Base-by-base conservation (phyloP, 2,797 vertebrate species). In the Trachurus trachurus region DNA sequence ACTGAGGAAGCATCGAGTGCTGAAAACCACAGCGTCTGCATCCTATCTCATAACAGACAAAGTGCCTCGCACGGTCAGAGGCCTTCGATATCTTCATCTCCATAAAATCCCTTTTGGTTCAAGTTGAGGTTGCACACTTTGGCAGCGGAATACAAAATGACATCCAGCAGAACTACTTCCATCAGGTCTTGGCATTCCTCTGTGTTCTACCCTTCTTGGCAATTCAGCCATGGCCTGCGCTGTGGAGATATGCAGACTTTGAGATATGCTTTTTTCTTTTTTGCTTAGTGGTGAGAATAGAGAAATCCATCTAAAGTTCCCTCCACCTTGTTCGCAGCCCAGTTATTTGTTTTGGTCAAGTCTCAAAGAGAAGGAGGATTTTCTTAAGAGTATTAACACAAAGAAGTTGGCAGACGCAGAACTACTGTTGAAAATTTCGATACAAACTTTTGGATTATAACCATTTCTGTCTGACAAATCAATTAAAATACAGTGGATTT, bases 61-160 rank as follows among this genome's bases (percentile, higher is more conserved):
- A 71, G 76, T 42, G 68, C 65, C 62, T 54, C 70, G 68, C 45
- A 7, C 22, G 53, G 87, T 85, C 78, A 83, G 78, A 77, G 59
- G 65, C 69, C 77, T 68, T 40, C 57, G 2, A 65, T 76, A 87
- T 85, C 60, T 83, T 61, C 74, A 81, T 84, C 80, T 78, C 78
- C 79, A 75, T 70, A 29, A 87, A 86, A 81, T 74, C 85, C 85
- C 74, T 58, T 49, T 76, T 50, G 85, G 89, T 89, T 84, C 71
- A 44, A 68, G 71, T 71, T 8, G 75, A 76, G 82, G 83, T 71
- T 81, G 65, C 72, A 62, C 71, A 62, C 80, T 70, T 47, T 84
- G 77, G 80, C 71, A 45, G 57, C 0, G 5, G 78, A 82, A 86
- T 76, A 69, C 44, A 78, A 71, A 88, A 71, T 29, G 73, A 52